phyloP scores from a whole-genome alignment of 1,140 invertebrate species.

The Solenopsis fugax region DNA sequence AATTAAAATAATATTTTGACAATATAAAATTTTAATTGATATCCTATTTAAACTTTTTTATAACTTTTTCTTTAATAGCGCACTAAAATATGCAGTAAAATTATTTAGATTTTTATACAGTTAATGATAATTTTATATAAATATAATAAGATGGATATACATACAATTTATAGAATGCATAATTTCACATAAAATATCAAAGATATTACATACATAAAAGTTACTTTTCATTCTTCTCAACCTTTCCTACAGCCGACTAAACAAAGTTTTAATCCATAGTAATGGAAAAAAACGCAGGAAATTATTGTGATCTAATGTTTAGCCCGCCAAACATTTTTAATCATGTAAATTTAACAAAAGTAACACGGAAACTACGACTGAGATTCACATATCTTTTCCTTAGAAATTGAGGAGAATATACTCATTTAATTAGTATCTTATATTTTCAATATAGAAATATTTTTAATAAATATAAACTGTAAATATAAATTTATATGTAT shows the following conservation, averaged over 20 bases:
- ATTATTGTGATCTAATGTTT: background rate
- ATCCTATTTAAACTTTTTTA: background rate
- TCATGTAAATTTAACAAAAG: background rate
- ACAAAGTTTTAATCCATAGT: background rate
- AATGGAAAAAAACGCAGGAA: background rate
- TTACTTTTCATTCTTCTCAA: background rate
- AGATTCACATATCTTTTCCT: background rate
- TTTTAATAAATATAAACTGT: slow-evolving; percentile 32
- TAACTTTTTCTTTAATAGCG: background rate
- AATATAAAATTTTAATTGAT: slow-evolving; percentile 9
- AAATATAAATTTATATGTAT: slow-evolving; percentile 41
- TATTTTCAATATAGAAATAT: slow-evolving; percentile 20
- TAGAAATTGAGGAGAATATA: background rate
- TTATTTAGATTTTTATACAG: slow-evolving; percentile 43
- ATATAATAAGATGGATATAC: slow-evolving; percentile 6
- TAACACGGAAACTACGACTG: background rate
- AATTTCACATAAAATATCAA: slow-evolving; percentile 55
- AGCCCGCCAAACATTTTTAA: background rate
- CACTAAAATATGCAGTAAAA: slow-evolving; percentile 51
- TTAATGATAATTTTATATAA: slow-evolving; percentile 38
- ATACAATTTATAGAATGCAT: slow-evolving; percentile 39
- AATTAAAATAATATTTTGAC: slow-evolving; percentile 15
- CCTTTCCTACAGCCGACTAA: background rate
- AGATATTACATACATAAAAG: slow-evolving; percentile 28
- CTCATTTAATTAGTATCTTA: background rate